A percentile compares a stretch with the other conserved stretches of the same genome.
Evolutionary conservation across 2,113 vertebrate species (phyloP).

Genomic region (Arvicanthis niloticus): DNA sequence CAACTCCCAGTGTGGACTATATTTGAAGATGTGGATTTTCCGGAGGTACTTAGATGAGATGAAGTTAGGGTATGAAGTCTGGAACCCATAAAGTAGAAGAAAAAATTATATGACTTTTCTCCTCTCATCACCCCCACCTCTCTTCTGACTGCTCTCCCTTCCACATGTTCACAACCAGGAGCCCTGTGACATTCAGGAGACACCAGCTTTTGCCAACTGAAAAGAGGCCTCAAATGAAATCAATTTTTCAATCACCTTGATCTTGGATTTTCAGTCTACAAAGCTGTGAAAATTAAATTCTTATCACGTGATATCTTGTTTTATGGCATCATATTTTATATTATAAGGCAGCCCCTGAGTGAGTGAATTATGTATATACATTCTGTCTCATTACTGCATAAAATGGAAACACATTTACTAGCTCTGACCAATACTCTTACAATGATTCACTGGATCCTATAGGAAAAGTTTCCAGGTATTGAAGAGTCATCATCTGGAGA

Average conservation of each 20-base stretch:
- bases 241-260: neutral
- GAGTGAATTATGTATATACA: neutral
- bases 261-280: neutral
- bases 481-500: neutral
- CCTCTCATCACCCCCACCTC: neutral
- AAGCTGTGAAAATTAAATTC: neutral
- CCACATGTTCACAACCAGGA: neutral
- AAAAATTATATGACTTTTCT: neutral
- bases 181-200: neutral
- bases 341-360: neutral
- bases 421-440: neutral
- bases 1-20: neutral
- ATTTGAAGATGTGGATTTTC: neutral
- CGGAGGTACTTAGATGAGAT: neutral
- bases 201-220: no score
- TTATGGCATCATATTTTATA: neutral
- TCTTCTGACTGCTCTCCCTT: neutral
- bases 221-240: neutral
- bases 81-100: neutral
- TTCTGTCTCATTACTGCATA: neutral
- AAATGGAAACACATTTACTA: neutral
- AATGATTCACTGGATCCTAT: neutral
- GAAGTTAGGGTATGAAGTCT: no score
- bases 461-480: no score
- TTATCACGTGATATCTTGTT: rapidly evolving